A percentile compares a stretch with the other conserved stretches of the same genome.
Evolutionary conservation across 2,113 vertebrate genomes (phyloP).

Genomic region (Phalacrocorax aristotelis): DNA sequence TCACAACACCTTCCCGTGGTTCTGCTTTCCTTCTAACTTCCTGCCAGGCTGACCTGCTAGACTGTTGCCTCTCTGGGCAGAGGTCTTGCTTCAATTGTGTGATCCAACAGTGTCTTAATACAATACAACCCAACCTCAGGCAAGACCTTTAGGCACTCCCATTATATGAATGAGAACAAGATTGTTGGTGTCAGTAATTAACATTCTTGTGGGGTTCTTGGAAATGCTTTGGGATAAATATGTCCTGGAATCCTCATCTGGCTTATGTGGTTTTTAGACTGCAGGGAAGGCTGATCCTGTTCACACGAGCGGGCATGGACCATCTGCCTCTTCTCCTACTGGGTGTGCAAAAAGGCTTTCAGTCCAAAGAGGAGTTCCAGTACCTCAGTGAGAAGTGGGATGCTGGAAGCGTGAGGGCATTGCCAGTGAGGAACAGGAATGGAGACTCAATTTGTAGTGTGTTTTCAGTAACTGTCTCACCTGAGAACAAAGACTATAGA

Average conservation of each 20-base stretch:
- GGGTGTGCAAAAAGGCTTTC: not conserved
- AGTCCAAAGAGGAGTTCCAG: not conserved
- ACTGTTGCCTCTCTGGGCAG: not conserved
- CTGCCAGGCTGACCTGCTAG: not conserved
- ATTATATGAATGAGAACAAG: conserved; percentile 43
- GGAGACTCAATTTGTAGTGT: not conserved
- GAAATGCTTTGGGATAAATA: conserved; percentile 57
- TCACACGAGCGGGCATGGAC: not conserved
- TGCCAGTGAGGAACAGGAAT: not conserved
- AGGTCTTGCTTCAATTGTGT: not conserved
- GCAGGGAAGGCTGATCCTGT: not conserved
- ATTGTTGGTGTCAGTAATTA: conserved; percentile 62
- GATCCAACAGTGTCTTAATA: accelerated
- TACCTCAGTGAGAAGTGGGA: not conserved
- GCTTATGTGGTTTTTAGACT: conserved; percentile 15
- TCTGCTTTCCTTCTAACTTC: not conserved
- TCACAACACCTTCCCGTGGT: accelerated
- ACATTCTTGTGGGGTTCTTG: conserved; percentile 61
- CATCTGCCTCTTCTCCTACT: not conserved
- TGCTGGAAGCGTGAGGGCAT: not conserved
- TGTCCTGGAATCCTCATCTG: conserved; percentile 8
- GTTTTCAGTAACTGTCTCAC: not conserved
- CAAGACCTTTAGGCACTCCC: conserved; percentile 18
- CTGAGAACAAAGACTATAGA: not conserved
- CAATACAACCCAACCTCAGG: conserved; percentile 13